Base-by-base conservation (phyloP, 2,113 vertebrate genomes). In the Corythornis madagascariensis region DNA sequence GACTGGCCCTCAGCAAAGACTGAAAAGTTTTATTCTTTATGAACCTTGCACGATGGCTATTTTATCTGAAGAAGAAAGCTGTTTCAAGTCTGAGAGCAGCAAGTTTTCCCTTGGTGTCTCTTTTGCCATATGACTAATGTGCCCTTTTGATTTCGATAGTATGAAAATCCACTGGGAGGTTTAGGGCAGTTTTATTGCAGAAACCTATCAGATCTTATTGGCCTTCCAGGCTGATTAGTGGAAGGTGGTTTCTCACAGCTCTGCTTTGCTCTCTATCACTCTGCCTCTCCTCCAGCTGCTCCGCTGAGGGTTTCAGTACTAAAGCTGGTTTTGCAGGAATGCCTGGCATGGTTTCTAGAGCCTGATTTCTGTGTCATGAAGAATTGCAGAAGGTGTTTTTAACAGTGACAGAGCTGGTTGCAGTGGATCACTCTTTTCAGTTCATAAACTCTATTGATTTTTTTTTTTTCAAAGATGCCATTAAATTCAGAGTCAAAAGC, bases 101-200 rank as follows among this genome's bases (percentile, higher is more conserved):
- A 89, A 14, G 0, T 89, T 94, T 83, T 86, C 94, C 80, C 90
- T 70, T 1, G 4, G 86, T 66, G 72, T 78, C 53, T 67, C 89
- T 92, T 83, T 31, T 55, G 47, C 73, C 4, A 1, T 47, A 72
- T 92, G 93, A 97, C 94, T 94, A 94, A 95, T 84, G 40, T 82
- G 79, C 65, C 92, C 88, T 96, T 96, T 96, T 81, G 83, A 88
- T 96, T 97, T 88, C 92, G 63, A 35, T 16, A 86, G 81, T 45
- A 83, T 59, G 79, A 81, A 94, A 94, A 92, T 72, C 96, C 86
- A 77, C 83, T 74, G 96, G 96, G 96, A 96, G 61, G 35, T 74
- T 94, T 75, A 64, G 76, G 57, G 64, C 35, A 83, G 83, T 75
- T 94, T 95, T 96, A 85, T 72, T 82, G 86, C 90, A 83, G 74